Base-by-base conservation (phyloP, 2,888 invertebrate species). In the Drosophila affinis region DNA sequence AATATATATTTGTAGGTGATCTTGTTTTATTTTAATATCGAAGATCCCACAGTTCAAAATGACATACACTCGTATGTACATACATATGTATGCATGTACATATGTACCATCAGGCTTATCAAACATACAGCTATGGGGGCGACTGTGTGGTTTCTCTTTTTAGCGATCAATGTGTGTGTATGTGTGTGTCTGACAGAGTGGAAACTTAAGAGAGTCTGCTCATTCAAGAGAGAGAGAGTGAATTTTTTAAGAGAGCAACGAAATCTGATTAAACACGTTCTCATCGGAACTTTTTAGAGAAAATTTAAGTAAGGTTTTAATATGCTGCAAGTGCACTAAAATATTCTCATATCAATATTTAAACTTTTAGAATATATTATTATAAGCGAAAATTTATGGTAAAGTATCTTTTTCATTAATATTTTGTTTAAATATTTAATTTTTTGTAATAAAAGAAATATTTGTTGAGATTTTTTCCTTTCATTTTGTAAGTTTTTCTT, bases 201-300 rank as follows among this genome's bases (percentile, higher is more conserved):
- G 14, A 32, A 32, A 44, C 3, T 24, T 45, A 62, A 67, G 54
- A 55, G 48, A 32, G 21, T 39, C 12, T 32, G 46, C 9, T 12
- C 10, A 45, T 29, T 21, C 1, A 29, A 58, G 29, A 49, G 62
- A 57, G 51, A 18, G 46, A 24, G 9, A 1, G 21, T 21, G 21
- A 14, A 0, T n/a, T 18, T 18, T 18, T 49, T 4, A 45, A 60
- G 57, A 47, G 56, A 57, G 10, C 32, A 14, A 18, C 7, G 12
- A 18, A 56, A 27, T 10, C 5, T n/a, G 29, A 9, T 29, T 18
- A 46, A 9, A 32, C 17, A 3, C 2, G 6, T 52, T 9, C 18
- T 12, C 9, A 32, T 52, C 10, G 18, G 18, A 12, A 14, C 14
- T 39, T 53, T 24, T 24, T 14, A 39, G 24, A 39, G 14, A 27